Base-by-base conservation (phyloP, 1,140 invertebrate genomes). In the Drosophila subobscura region DNA sequence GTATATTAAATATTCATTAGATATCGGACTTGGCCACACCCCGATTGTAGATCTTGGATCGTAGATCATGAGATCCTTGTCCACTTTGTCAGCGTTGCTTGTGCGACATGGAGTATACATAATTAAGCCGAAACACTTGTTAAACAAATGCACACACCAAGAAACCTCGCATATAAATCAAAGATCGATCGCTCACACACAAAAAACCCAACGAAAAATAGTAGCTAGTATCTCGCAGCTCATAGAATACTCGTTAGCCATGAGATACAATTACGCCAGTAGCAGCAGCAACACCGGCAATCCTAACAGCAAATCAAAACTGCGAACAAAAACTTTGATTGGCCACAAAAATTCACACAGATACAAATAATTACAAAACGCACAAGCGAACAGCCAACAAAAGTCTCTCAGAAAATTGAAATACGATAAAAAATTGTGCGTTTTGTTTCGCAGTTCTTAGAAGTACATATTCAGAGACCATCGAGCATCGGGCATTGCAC, bases 341-440 rank as follows among this genome's bases (percentile, higher is more conserved):
- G 83, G 78, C 83, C 78, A 88, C 83, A 88, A 88, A 88, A 88
- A 88, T 88, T 88, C 83, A 88, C 83, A 88, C 83, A 88, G 71
- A 74, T 49, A 72, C 66, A 72, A 86, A 65, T 79, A 88, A 88
- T 88, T 83, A 83, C 84, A 76, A 78, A 75, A 75, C 59, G 12
- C 45, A 53, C 37, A 42, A 57, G 58, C 58, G 8, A 22, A 52
- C 7, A n/a, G 47, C 16, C 53, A 47, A 53, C 59, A 64, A 60
- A 46, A 41, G 46, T 59, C 60, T 67, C 60, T 12, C 33, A 37
- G 33, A 37, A 37, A 33, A 37, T 10, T 10, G 72, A 65, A 63
- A 77, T 77, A 85, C 29, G 70, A 85, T 80, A 74, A 64, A 80
- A 79, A 60, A 59, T 63, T 78, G 74, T 81, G 77, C 83, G 83